Base-by-base conservation (phyloP, 2,797 vertebrate genomes). In the Catharus ustulatus region DNA sequence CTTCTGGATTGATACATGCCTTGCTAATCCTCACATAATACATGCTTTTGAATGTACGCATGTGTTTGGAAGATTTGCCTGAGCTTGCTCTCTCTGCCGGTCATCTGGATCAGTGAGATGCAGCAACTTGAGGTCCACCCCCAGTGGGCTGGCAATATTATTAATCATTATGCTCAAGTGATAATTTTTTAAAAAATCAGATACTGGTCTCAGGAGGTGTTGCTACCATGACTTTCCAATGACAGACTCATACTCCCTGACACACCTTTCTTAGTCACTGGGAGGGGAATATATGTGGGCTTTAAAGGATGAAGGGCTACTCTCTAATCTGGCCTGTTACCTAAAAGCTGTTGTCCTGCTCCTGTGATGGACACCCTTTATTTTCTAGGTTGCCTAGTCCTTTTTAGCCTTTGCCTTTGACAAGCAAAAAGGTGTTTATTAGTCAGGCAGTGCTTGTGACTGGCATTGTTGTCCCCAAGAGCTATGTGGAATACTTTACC, bases 11-110 rank as follows among this genome's bases (percentile, higher is more conserved):
- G 57, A 45, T 13, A 15, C 15, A 15, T 27, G 15, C 23, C 15
- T 72, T 84, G 23, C 15, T 80, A 26, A 15, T 64, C 10, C 13
- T 83, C 8, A 5, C 57, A 10, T 52, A 32, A 62, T 72, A 43
- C 3, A 13, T 3, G 1, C 18, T 16, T 18, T 81, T 76, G 51
- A 58, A 49, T 0, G 0, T 40, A 42, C 1, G 14, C 3, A 1
- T 66, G 14, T 62, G 11, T n/a, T 36, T 55, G 43, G 30, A 84
- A 73, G 8, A 20, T 63, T 29, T 85, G 5, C n/a, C 32, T 55
- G 32, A 79, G 22, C 20, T 82, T 79, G 10, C 19, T 42, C 10
- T 69, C 38, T 72, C 46, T 79, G 27, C 13, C n/a, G 7, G 36
- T 38, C 38, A 13, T 45, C 54, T 81, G 71, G 9, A n/a, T 64